Conservation (phyloP, 2,888 invertebrate species). For the Eudasyphora cyanicolor region DNA sequence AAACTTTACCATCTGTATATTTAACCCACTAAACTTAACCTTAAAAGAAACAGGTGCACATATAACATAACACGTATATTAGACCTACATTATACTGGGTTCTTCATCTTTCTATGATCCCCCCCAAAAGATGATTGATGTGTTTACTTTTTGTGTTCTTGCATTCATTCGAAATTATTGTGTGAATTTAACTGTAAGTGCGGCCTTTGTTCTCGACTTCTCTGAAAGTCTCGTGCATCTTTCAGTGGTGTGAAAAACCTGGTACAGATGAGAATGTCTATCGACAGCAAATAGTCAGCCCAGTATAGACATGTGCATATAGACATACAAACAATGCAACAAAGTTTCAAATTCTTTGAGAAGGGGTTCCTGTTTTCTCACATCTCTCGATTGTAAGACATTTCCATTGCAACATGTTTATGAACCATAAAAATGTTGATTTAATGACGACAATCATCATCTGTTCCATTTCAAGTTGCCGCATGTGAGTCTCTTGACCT, state of each 20-base stretch:
- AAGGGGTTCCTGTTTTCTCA: background rate
- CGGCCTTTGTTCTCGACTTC: background rate
- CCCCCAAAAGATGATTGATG: slow-evolving; percentile 25
- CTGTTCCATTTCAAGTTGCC: background rate
- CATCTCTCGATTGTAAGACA: slow-evolving; percentile 10
- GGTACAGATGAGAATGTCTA: background rate
- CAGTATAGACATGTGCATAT: background rate
- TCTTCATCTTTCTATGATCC: slow-evolving; percentile 20
- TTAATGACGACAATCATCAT: background rate
- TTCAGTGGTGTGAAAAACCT: background rate
- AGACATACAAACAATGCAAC: background rate
- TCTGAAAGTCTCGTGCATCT: no score
- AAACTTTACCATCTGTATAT: slow-evolving; percentile 34
- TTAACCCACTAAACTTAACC: slow-evolving; percentile 65
- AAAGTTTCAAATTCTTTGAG: slow-evolving; percentile 15
- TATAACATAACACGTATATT: no score
- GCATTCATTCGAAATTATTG: slow-evolving; percentile 28
- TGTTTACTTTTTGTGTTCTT: slow-evolving; percentile 11
- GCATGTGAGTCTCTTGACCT: background rate
- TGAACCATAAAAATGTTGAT: slow-evolving; percentile 10
- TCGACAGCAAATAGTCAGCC: background rate
- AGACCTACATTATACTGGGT: background rate
- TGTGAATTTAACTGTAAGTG: slow-evolving; percentile 24
- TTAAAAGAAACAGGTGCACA: slow-evolving; percentile 31
- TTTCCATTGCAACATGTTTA: slow-evolving; percentile 21